phyloP scores from a whole-genome alignment of 2,113 vertebrate species.

The Pluvialis apricaria region DNA sequence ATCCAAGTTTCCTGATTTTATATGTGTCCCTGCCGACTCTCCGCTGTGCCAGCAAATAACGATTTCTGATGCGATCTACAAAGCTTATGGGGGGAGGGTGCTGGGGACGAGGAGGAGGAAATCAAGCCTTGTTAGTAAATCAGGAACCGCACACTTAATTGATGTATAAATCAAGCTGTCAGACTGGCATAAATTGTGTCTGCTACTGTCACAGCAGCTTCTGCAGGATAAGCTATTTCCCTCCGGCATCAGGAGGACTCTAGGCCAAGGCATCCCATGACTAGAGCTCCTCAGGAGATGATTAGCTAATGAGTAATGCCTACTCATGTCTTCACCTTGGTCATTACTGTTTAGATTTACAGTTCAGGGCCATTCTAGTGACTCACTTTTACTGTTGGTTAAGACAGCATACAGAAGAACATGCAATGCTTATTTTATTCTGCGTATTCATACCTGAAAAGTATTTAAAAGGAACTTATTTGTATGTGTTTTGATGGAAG shows the following conservation, averaged over 20 bases:
- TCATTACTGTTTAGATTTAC: neutral
- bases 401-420: neutral
- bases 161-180: neutral
- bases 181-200: neutral
- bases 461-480: neutral
- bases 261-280: neutral
- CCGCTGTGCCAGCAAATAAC: neutral
- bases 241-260: neutral
- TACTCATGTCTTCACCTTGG: neutral
- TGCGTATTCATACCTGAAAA: neutral
- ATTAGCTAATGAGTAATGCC: neutral
- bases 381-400: neutral
- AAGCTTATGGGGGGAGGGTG: neutral
- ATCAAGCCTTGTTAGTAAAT: neutral
- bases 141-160: neutral
- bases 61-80: neutral
- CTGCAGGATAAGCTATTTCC: neutral
- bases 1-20: neutral
- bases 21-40: neutral
- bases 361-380: neutral
- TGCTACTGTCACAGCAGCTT: neutral
- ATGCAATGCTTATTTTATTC: neutral
- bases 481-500: neutral
- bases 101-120: neutral
- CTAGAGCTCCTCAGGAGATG: neutral